These are phyloP conservation scores for Dasypogon diadema DNA, from an alignment of 2,888 invertebrate species.

Conservation along the genomic window DNA sequence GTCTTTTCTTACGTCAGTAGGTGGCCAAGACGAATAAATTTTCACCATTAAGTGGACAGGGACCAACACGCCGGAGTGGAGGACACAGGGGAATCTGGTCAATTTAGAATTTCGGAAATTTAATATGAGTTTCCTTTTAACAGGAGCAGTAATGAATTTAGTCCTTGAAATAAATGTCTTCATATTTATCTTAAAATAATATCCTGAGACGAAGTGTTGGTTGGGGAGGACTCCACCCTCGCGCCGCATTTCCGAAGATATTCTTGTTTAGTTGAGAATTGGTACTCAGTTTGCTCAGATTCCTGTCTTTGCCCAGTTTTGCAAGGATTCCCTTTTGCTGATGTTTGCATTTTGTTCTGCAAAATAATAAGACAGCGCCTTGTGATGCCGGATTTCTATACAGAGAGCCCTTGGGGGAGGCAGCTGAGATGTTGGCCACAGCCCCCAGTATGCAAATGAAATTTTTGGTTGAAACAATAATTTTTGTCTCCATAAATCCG, in stretches of 20 bases:
- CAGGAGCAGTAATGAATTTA: constrained; percentile 44
- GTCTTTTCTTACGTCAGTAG: constrained; percentile 56
- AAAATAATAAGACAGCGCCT: constrained; percentile 19
- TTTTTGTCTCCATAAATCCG: constrained; percentile 11
- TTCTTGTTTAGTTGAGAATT: neutral
- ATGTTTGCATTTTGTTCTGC: constrained; percentile 46
- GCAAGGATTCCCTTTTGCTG: constrained; percentile 25
- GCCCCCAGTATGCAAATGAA: constrained; percentile 27
- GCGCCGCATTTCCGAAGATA: neutral
- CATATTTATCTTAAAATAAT: constrained; percentile 55
- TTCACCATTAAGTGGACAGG: constrained; percentile 17
- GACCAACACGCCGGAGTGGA: neutral
- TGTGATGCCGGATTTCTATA: too few species aligned
- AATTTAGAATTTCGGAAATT: constrained; percentile 57
- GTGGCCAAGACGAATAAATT: constrained; percentile 56
- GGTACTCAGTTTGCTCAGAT: constrained; percentile 6
- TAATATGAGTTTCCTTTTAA: constrained; percentile 56
- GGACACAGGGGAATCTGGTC: constrained; percentile 44
- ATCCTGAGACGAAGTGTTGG: constrained; percentile 25
- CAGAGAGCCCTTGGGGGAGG: too few species aligned
- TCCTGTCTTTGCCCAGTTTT: constrained; percentile 12
- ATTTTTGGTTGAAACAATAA: constrained; percentile 9
- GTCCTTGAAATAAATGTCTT: constrained; percentile 56
- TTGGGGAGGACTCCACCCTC: neutral
- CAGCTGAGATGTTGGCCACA: too few species aligned